Conservation (phyloP, 2,113 vertebrate species). For the Neoarius graeffei region DNA sequence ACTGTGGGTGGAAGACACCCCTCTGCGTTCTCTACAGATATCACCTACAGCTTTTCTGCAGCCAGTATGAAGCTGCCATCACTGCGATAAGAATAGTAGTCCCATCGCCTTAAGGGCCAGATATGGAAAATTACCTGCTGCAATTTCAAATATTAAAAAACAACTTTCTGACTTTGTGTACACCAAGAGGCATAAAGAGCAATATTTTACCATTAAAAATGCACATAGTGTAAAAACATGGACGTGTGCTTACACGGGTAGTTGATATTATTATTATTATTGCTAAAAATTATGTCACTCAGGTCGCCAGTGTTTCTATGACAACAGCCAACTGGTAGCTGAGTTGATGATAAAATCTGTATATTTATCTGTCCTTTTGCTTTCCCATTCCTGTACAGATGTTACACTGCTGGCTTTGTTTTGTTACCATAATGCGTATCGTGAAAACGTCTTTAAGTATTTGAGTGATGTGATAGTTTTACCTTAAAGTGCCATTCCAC, state of each 20-base stretch:
- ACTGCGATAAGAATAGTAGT: conserved; percentile 50
- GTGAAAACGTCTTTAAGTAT: not conserved
- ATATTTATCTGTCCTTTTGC: not conserved
- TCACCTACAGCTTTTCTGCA: conserved; percentile 31
- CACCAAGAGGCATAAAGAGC: not conserved
- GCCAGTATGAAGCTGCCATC: conserved; percentile 26
- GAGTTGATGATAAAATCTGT: not conserved
- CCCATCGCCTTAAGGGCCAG: conserved; percentile 40
- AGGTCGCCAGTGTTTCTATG: not conserved
- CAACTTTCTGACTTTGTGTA: conserved; percentile 25
- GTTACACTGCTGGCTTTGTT: too few species aligned
- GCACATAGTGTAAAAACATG: not conserved
- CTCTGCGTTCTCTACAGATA: conserved; percentile 31
- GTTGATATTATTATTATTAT: not conserved
- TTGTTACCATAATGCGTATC: not conserved
- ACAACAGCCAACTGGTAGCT: conserved; percentile 2
- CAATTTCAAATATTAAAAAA: conserved; percentile 32
- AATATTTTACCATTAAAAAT: conserved; percentile 3
- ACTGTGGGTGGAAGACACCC: conserved; percentile 24
- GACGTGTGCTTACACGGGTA: not conserved
- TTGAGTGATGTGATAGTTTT: not conserved
- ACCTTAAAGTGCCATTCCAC: too few species aligned
- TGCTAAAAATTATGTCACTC: not conserved
- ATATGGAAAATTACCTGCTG: conserved; percentile 47
- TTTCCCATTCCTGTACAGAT: not conserved